Conservation (phyloP, 2,797 vertebrate genomes). For the Iguana delicatissima region DNA sequence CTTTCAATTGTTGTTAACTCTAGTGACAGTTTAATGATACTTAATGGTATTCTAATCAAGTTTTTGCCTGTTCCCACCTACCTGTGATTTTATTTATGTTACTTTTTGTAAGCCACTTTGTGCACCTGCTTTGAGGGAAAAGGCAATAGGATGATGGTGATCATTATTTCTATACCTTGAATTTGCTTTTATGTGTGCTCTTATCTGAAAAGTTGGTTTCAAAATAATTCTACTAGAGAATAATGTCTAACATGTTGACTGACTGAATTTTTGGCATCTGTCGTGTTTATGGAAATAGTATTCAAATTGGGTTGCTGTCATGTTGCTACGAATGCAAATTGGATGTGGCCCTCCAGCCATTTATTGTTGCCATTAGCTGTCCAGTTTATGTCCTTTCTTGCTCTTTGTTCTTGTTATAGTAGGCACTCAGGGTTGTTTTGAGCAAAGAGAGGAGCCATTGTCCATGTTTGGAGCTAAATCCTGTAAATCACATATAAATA, state of each 20-base stretch:
- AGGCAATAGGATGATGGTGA: too few species aligned
- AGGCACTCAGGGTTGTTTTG: constrained; percentile 77
- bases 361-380: constrained; percentile 40
- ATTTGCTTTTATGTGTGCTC: background rate
- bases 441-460: constrained; percentile 77
- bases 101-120: too few species aligned
- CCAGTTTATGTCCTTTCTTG: constrained; percentile 75
- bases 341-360: constrained; percentile 51
- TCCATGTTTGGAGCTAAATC: constrained; percentile 77
- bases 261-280: background rate
- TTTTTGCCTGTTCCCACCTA: too few species aligned
- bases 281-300: background rate
- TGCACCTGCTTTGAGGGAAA: too few species aligned
- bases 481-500: constrained; percentile 84
- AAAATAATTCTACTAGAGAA: background rate
- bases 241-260: background rate
- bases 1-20: too few species aligned
- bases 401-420: constrained; percentile 80
- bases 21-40: too few species aligned
- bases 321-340: constrained; percentile 1
- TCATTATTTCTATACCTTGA: background rate
- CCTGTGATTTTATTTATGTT: too few species aligned
- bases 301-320: background rate
- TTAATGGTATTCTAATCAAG: too few species aligned
- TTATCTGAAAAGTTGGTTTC: background rate